Conservation (phyloP, 2,888 invertebrate genomes). For the Xestia c-nigrum region DNA sequence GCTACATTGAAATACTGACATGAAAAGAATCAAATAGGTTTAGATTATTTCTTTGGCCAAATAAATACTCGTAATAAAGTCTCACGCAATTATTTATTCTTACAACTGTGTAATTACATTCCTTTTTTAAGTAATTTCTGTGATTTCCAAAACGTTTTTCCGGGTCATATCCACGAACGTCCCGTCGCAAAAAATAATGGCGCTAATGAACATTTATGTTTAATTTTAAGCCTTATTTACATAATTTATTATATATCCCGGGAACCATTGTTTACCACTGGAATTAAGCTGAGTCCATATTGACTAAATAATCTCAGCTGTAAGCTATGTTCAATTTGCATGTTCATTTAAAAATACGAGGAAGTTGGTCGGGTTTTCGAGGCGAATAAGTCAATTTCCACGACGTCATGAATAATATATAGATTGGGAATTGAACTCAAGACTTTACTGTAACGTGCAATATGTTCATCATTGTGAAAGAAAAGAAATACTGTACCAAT, state of each 20-base stretch:
- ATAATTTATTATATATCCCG: constrained; percentile 8
- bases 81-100: not conserved
- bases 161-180: not conserved
- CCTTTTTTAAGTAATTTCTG: constrained; percentile 6
- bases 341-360: not conserved
- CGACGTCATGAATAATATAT: not conserved
- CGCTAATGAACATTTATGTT: constrained; percentile 37
- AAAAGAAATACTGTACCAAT: not conserved
- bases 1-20: not conserved
- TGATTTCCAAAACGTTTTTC: constrained; percentile 19
- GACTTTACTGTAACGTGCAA: not conserved
- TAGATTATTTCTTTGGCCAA: not conserved
- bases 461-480: not conserved
- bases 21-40: not conserved
- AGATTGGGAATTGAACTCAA: not conserved
- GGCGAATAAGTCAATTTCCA: not conserved
- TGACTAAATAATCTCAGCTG: not conserved
- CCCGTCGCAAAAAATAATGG: constrained; percentile 14
- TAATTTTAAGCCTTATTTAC: constrained; percentile 33
- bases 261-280: constrained; percentile 10
- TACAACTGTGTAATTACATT: not conserved
- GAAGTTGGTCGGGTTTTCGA: not conserved
- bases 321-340: not conserved
- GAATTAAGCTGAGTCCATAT: not conserved
- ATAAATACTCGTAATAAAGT: not conserved